Conservation (phyloP, 2,113 vertebrate species). For the Acrocephalus kingi region DNA sequence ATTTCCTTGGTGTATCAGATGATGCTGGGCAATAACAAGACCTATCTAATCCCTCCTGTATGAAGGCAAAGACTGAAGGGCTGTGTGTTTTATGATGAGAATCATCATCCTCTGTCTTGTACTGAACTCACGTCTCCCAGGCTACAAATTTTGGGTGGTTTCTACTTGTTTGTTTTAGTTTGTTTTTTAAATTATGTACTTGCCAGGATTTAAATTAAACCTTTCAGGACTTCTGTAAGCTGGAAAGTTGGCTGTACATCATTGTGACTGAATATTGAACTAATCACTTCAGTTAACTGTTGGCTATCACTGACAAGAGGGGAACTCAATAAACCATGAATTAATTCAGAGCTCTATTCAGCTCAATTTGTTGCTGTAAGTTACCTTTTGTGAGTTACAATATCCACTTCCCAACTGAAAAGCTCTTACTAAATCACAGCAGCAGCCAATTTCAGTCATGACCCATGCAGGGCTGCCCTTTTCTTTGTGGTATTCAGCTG, state of each 20-base stretch:
- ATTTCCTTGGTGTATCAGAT: background rate
- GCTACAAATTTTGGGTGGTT: background rate
- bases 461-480: slow-evolving; percentile 77
- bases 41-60: background rate
- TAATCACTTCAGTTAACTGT: slow-evolving; percentile 64
- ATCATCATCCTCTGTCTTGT: background rate
- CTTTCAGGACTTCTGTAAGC: background rate
- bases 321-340: slow-evolving; percentile 61
- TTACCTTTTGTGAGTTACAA: slow-evolving; percentile 83
- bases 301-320: slow-evolving; percentile 40
- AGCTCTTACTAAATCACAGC: slow-evolving; percentile 75
- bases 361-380: slow-evolving; percentile 86
- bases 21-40: background rate
- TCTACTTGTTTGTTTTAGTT: background rate
- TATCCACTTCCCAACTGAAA: slow-evolving; percentile 75
- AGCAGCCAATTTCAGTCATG: slow-evolving; percentile 80
- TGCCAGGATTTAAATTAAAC: background rate
- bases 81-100: background rate
- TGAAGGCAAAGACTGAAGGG: background rate
- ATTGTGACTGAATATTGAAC: slow-evolving; percentile 66
- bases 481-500: slow-evolving; percentile 83
- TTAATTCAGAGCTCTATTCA: slow-evolving; percentile 75
- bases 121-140: background rate
- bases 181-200: background rate
- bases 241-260: slow-evolving; percentile 24